Percentiles rank a stretch among this genome's conserved stretches.
Conservation (phyloP, 2,113 vertebrate species). For the human region DNA sequence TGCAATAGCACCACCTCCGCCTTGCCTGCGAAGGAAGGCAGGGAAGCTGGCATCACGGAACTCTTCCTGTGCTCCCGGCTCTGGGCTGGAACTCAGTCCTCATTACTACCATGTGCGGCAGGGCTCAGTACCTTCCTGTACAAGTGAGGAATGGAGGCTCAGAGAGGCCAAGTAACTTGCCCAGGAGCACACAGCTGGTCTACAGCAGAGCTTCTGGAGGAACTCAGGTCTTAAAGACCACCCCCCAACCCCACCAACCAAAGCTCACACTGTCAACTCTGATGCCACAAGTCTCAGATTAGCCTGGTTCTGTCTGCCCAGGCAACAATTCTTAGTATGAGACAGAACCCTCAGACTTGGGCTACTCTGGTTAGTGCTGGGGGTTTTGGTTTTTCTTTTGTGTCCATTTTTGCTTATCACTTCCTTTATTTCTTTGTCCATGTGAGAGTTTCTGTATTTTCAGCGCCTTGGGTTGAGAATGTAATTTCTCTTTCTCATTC, state of each 20-base stretch:
- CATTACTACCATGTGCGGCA: background rate
- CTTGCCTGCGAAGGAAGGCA: background rate
- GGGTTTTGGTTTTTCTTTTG: rapidly evolving
- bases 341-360: background rate
- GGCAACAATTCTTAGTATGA: background rate
- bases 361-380: background rate
- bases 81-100: background rate
- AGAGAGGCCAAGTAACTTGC: background rate
- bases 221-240: background rate
- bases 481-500: conserved; percentile 15
- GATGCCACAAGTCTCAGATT: background rate
- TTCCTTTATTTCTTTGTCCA: background rate
- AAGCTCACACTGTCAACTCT: background rate
- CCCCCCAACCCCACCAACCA: too few species aligned
- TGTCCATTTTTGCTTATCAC: background rate
- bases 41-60: background rate
- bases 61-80: background rate
- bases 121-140: background rate
- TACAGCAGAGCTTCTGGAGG: background rate
- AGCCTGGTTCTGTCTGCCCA: background rate
- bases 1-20: rapidly evolving
- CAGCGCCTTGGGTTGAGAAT: background rate
- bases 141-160: background rate
- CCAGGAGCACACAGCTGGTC: background rate
- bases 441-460: background rate